A percentile compares a stretch with the other conserved stretches of the same genome.
Evolutionary conservation across 2,113 vertebrate genomes (phyloP).

Genomic region (Girardinichthys multiradiatus): DNA sequence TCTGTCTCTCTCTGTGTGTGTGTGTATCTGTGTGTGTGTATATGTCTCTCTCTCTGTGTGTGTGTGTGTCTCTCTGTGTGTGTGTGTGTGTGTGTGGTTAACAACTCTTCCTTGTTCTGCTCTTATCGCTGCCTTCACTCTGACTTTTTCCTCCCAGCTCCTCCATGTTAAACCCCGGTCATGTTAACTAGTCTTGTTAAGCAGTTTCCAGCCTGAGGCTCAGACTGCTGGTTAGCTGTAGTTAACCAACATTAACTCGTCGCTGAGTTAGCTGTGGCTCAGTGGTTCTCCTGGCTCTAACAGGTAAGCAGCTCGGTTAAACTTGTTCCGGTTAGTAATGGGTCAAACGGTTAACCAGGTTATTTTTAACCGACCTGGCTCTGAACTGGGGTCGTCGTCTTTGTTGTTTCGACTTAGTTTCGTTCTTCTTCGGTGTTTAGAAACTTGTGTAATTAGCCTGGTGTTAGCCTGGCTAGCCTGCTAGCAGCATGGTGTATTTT

Average conservation of each 20-base stretch:
- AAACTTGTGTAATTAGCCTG: slow-evolving; percentile 41
- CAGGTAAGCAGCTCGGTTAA: slow-evolving; percentile 34
- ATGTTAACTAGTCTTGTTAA: neutral
- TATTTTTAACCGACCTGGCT: neutral
- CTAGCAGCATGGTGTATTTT: slow-evolving; percentile 15
- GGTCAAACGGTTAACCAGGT: neutral
- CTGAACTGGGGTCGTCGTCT: no score
- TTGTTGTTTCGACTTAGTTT: neutral
- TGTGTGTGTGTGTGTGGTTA: neutral
- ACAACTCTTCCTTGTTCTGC: neutral
- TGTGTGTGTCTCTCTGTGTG: no score
- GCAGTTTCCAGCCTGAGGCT: neutral
- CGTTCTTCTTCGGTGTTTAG: neutral
- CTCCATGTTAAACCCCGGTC: neutral
- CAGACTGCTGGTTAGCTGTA: neutral
- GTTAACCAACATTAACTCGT: neutral
- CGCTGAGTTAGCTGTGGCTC: slow-evolving; percentile 19
- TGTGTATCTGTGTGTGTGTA: no score
- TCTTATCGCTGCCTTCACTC: neutral
- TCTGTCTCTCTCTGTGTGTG: no score
- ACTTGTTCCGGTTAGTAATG: no score
- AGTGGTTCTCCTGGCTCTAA: slow-evolving; percentile 3
- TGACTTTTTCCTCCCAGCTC: neutral
- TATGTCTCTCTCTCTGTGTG: no score
- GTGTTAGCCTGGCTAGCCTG: slow-evolving; percentile 35